Percentiles rank a stretch among this genome's conserved stretches.
Evolutionary conservation across 2,888 invertebrate species (phyloP).

Genomic region (Drosophila affinis): DNA sequence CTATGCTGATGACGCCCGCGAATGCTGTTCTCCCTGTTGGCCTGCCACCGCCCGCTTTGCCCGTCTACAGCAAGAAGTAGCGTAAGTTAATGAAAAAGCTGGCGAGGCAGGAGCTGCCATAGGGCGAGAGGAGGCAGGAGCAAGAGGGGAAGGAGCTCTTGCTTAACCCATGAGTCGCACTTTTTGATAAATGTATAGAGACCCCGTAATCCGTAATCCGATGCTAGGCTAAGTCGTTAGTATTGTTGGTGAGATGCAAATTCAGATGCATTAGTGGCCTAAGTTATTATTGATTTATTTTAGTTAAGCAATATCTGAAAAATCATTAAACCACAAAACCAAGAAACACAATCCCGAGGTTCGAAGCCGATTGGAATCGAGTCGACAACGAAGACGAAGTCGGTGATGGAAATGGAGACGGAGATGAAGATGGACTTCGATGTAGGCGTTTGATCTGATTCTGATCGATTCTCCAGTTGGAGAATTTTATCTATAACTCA

Average conservation of each 20-base stretch:
- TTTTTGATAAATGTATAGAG: conserved; percentile 31
- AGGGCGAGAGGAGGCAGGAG: neutral
- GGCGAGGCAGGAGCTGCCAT: neutral
- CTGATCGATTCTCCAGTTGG: conserved; percentile 1
- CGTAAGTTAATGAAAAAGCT: neutral
- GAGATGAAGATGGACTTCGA: conserved; percentile 6
- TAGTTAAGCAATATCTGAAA: conserved; percentile 46
- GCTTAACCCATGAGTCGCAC: neutral
- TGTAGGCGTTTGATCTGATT: conserved; percentile 1
- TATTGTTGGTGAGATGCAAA: conserved; percentile 67
- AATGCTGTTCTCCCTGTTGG: conserved; percentile 5
- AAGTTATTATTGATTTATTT: conserved; percentile 64
- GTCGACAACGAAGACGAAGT: conserved; percentile 1
- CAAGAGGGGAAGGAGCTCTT: conserved; percentile 9
- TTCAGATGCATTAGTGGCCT: conserved; percentile 61
- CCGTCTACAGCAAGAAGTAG: conserved; percentile 69
- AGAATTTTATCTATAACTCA: conserved; percentile 1
- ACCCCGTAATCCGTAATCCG: conserved; percentile 29
- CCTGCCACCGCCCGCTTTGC: conserved; percentile 53
- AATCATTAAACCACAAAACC: conserved; percentile 5
- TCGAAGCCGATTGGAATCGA: conserved; percentile 5
- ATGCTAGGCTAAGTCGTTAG: conserved; percentile 50
- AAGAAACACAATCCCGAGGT: neutral
- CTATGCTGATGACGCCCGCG: conserved; percentile 31
- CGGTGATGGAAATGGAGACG: neutral